Evolutionary conservation across 2,888 invertebrate genomes (phyloP), one percentile per base, ranked within the genome.

Genomic region (Drosophila seclusa): DNA sequence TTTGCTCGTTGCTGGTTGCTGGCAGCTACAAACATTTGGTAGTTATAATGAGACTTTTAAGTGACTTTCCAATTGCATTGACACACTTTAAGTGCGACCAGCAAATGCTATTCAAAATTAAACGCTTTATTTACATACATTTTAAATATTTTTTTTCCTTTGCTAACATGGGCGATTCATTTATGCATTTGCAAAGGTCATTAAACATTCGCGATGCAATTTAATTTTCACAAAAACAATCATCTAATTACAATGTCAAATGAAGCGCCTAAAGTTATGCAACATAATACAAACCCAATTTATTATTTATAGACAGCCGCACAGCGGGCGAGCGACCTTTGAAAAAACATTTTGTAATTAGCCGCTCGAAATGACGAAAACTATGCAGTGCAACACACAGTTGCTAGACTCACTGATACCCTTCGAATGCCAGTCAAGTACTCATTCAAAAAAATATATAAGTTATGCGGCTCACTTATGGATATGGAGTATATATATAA

Each of bases 241-340:
- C 59, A 62, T 71, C 80, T 67, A 63, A 73, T 64, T 66, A 42
- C 58, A 60, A 27, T 54, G 65, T 54, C 66, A 79, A 75, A 70
- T 77, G 77, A 63, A 77, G 73, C 75, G 77, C 75, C 73, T 69
- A 73, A 75, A 77, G 72, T 64, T 68, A 69, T 68, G 73, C 68
- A 68, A 76, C 60, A 70, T 70, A 73, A 75, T 64, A 49, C 68
- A 57, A 72, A 53, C 36, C 62, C 74, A 74, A 87, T 88, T 84
- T 87, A 73, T 84, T 87, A 88, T 84, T 86, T 78, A 86, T 86
- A 71, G 84, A 63, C 75, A 64, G 57, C 69, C 55, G 60, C 69
- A 67, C 55, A 34, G 60, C 62, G 50, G 42, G 49, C 58, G 67
- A 52, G 54, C 34, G 59, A 48, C 16, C 45, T 69, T 73, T 74